phyloP scores from a whole-genome alignment of 1,140 invertebrate genomes.

The Chironomus striatipennis region DNA sequence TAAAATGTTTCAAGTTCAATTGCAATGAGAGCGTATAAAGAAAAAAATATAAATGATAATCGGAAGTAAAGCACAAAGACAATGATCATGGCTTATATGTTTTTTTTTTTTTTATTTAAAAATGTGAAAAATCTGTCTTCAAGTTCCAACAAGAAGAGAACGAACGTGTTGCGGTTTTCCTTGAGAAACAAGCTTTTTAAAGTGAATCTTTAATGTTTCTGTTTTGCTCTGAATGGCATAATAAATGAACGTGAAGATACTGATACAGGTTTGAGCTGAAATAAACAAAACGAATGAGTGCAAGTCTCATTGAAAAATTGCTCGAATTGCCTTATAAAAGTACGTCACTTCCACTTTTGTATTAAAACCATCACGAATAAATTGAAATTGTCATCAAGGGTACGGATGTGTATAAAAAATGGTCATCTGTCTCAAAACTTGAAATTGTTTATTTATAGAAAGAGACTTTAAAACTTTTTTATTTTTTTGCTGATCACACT shows the following conservation, averaged over 20 bases:
- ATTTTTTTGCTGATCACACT: background rate
- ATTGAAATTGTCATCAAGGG: background rate
- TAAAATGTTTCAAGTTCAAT: background rate
- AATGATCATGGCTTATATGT: background rate
- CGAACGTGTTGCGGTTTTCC: constrained; percentile 7
- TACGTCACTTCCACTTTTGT: background rate
- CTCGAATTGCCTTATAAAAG: background rate
- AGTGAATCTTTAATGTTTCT: background rate
- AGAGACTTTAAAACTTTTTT: too few relatives aligned
- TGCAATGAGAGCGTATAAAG: background rate
- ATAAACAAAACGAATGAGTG: background rate
- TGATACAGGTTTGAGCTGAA: background rate
- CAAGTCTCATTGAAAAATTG: background rate
- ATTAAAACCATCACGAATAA: background rate
- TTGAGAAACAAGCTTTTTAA: constrained; percentile 7
- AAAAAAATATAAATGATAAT: background rate
- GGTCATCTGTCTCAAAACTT: constrained; percentile 17
- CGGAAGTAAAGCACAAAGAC: constrained; percentile 1
- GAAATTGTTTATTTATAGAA: background rate
- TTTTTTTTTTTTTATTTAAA: too few relatives aligned
- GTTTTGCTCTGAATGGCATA: too few relatives aligned
- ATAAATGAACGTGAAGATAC: background rate
- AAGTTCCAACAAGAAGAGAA: constrained; percentile 20
- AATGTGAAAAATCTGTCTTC: too few relatives aligned
- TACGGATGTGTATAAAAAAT: background rate